phyloP scores from a whole-genome alignment of 30 jellyfish, hydroid and myxozoan genomes.

The Hydractinia echinata region DNA sequence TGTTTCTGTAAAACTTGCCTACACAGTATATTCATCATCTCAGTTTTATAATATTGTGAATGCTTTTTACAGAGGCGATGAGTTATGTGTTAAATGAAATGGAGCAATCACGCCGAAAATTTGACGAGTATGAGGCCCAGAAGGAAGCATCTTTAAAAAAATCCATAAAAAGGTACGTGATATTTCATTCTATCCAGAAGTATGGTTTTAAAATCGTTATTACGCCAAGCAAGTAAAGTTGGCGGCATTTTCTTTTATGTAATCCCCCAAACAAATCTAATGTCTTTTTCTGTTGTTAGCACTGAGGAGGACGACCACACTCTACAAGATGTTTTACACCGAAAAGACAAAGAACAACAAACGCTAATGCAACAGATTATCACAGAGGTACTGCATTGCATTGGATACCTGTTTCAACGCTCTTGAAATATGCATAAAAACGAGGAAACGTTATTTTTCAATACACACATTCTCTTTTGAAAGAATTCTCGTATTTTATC shows the following conservation, averaged over 20 bases:
- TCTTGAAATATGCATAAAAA: no score
- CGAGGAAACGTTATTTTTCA: no score
- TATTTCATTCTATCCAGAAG: not conserved
- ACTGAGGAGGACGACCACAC: not conserved
- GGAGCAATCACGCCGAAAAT: conserved; percentile 35
- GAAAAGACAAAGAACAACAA: conserved; percentile 9
- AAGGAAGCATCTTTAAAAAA: conserved; percentile 1
- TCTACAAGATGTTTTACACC: conserved; percentile 2
- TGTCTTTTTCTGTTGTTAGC: not conserved
- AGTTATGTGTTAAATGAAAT: conserved; percentile 56
- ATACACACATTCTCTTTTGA: no score
- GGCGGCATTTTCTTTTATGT: not conserved
- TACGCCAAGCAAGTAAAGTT: not conserved
- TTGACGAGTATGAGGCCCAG: conserved; percentile 49
- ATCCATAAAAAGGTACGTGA: not conserved
- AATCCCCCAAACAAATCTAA: not conserved
- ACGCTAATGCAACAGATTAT: not conserved
- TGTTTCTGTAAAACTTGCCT: no score
- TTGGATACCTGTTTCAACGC: not conserved
- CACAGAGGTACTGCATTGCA: conserved; percentile 6
- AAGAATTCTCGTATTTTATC: no score
- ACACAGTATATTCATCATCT: no score
- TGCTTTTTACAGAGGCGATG: conserved; percentile 49
- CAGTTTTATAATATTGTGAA: not conserved
- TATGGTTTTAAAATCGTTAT: not conserved